A percentile compares a stretch with the other conserved stretches of the same genome.
phyloP scores from a whole-genome alignment of 1,140 invertebrate species.

The Heliconius hermathena region DNA sequence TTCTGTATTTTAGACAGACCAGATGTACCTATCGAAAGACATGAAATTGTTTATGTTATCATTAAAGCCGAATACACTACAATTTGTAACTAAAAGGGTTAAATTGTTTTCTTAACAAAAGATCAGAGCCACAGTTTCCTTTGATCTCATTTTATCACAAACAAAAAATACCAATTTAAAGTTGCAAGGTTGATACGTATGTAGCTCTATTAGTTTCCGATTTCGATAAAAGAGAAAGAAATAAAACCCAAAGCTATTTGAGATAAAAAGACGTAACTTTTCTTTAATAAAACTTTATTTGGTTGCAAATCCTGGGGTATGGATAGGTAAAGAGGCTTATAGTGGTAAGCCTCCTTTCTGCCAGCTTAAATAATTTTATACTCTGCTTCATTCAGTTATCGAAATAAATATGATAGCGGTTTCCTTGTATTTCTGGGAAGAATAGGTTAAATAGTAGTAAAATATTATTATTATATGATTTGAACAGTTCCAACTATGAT shows the following conservation, averaged over 20 bases:
- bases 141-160: slow-evolving; percentile 19
- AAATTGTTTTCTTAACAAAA: slow-evolving; percentile 12
- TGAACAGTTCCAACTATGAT: background rate
- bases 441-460: slow-evolving; percentile 2
- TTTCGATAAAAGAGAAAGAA: slow-evolving; percentile 35
- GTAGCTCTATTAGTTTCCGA: slow-evolving; percentile 38
- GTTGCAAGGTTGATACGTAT: slow-evolving; percentile 34
- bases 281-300: slow-evolving; percentile 52
- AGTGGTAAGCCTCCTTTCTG: slow-evolving; percentile 53
- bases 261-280: slow-evolving; percentile 40
- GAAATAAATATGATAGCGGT: slow-evolving; percentile 44
- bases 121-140: slow-evolving; percentile 6
- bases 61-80: background rate
- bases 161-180: slow-evolving; percentile 36
- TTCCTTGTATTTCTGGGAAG: slow-evolving; percentile 18
- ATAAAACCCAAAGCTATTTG: slow-evolving; percentile 37
- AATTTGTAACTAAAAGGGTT: slow-evolving; percentile 2
- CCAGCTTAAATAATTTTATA: slow-evolving; percentile 53
- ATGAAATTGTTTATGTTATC: background rate
- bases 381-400: slow-evolving; percentile 45
- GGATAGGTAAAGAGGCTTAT: slow-evolving; percentile 61
- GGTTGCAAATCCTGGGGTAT: slow-evolving; percentile 40
- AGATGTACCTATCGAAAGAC: background rate
- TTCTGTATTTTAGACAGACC: background rate
- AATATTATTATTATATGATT: slow-evolving; percentile 9